These are phyloP conservation scores for Brachyhypopomus occidentalis DNA, from an alignment of 2,113 vertebrate genomes.

Conservation along the genomic window DNA sequence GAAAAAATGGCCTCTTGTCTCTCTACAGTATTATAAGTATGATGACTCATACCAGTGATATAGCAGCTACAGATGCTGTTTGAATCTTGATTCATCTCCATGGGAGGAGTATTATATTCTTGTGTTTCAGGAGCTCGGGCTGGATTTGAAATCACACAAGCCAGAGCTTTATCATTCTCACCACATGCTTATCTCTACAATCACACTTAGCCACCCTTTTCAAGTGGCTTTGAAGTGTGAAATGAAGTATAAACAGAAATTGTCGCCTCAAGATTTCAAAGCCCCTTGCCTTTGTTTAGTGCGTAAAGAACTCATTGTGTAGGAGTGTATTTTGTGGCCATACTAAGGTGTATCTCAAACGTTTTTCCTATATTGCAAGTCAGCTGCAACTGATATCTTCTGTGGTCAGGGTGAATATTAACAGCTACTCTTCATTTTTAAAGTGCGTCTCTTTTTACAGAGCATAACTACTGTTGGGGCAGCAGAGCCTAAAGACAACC, in stretches of 20 bases:
- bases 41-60: constrained; percentile 59
- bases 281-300: not conserved
- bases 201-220: constrained; percentile 49
- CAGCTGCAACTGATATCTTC: not conserved
- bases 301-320: not conserved
- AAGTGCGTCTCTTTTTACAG: constrained; percentile 62
- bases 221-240: constrained; percentile 49
- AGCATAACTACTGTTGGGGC: constrained; percentile 39
- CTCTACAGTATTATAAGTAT: constrained; percentile 43
- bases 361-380: not conserved
- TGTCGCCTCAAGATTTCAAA: not conserved
- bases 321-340: not conserved
- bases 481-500: constrained; percentile 52
- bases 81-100: constrained; percentile 54
- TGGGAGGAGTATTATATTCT: constrained; percentile 53
- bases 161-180: constrained; percentile 43
- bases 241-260: constrained; percentile 18
- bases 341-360: not conserved
- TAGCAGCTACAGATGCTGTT: constrained; percentile 11
- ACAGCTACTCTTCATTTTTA: not conserved
- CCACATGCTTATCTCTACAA: constrained; percentile 42
- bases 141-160: constrained; percentile 55
- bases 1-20: constrained; percentile 49
- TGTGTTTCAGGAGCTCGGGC: constrained; percentile 43
- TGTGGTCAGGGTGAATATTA: not conserved